phyloP scores from a whole-genome alignment of 2,797 vertebrate genomes.

The Spinibarbus caldwelli region DNA sequence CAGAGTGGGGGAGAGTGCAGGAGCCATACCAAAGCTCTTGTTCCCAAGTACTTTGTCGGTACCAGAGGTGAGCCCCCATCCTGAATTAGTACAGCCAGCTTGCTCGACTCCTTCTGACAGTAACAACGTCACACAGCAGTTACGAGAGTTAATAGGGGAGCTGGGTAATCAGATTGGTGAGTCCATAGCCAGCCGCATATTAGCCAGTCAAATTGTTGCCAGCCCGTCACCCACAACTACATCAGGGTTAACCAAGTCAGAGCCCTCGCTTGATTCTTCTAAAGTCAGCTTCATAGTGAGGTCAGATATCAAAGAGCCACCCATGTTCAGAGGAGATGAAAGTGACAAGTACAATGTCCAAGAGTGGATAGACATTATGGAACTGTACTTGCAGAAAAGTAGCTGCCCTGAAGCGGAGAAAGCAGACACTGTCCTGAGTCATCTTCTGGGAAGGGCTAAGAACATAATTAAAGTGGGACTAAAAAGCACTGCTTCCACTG shows the following conservation, averaged over 20 bases:
- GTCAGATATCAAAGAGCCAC: constrained; percentile 29
- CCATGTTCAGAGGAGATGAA: constrained; percentile 8
- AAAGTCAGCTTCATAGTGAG: constrained; percentile 8
- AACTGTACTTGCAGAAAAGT: constrained; percentile 29
- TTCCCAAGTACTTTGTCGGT: constrained; percentile 2
- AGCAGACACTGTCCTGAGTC: constrained; percentile 30
- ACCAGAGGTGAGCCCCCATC: background rate
- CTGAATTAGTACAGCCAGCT: background rate
- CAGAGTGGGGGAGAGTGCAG: constrained; percentile 31
- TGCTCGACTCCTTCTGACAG: background rate
- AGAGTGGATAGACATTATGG: constrained; percentile 5
- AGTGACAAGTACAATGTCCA: constrained; percentile 10
- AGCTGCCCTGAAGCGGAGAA: background rate
- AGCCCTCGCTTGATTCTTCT: background rate
- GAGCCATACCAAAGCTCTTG: background rate
- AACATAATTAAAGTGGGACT: constrained; percentile 51
- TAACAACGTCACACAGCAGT: background rate
- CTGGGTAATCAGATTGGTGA: constrained; percentile 4
- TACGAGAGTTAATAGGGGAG: constrained; percentile 1
- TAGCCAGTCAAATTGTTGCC: background rate
- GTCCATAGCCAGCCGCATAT: background rate
- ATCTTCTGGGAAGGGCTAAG: constrained; percentile 47
- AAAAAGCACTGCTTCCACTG: constrained; percentile 10
- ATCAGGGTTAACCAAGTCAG: background rate
- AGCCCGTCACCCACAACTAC: background rate